Base-by-base conservation (phyloP, 2,797 vertebrate genomes). In the Tauraco hartlaubi region DNA sequence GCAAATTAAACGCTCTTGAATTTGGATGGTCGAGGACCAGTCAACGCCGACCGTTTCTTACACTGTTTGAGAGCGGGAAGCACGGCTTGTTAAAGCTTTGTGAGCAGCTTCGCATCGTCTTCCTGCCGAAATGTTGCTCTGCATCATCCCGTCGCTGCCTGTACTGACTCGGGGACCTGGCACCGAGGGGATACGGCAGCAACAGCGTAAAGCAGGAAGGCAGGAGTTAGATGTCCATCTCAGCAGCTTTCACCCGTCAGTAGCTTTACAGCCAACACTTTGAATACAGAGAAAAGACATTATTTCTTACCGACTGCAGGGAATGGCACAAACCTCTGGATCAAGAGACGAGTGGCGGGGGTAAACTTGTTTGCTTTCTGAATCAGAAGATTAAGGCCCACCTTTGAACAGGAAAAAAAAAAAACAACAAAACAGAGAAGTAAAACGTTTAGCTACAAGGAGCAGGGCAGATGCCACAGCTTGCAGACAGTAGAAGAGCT, bases 271-370 rank as follows among this genome's bases (percentile, higher is more conserved):
- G 48, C 12, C 63, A 68, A 29, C 43, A 4, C 28, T 33, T 5
- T 2, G 23, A 86, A 46, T 1, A 54, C 0, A 43, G n/a, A 85
- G 46, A 67, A n/a, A 56, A 85, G 12, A 49, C 1, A 2, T 48
- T 18, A 7, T 29, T 62, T 73, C 99, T 98, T 97, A 99, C 99
- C 99, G 59, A 99, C 99, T 48, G 99, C 99, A 29, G 99, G 99
- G 96, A 99, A 99, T 3, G 99, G 99, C 97, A 99, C 98, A 77
- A 99, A 99, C 94, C 99, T 98, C 98, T 99, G 99, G 95, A 99
- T 98, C 93, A 99, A 91, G n/a, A 99, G 98, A 79, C 98, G 98
- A 63, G 98, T 99, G 41, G 99, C 98, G 0, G 99, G 99, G 72
- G 98, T 99, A 94, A 99, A 99, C 95, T 97, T 96, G 94, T 97